phyloP scores from a whole-genome alignment of 2,797 vertebrate species.

The Corythornis leucogaster region DNA sequence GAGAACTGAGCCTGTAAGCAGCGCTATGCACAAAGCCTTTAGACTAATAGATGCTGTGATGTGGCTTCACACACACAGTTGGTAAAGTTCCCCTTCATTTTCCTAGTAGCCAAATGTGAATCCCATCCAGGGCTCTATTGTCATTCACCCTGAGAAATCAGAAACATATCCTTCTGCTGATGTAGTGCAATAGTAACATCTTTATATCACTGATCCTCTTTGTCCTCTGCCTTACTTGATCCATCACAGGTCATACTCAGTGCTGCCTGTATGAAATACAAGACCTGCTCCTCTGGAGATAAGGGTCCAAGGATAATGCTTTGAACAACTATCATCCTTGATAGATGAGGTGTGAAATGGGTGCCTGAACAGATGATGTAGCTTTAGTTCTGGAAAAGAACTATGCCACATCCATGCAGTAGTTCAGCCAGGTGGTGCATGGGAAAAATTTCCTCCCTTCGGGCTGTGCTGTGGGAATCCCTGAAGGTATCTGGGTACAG shows the following conservation, averaged over 20 bases:
- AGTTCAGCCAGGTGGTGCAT: accelerated
- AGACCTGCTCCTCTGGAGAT: neutral
- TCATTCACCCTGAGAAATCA: neutral
- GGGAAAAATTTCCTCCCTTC: neutral
- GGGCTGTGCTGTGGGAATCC: neutral
- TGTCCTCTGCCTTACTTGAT: neutral
- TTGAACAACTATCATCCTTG: accelerated
- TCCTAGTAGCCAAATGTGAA: neutral
- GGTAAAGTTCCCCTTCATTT: neutral
- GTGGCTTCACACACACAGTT: neutral
- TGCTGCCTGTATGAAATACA: neutral
- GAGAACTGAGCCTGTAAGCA: neutral
- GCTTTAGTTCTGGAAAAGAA: neutral
- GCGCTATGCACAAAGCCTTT: neutral
- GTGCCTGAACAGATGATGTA: neutral
- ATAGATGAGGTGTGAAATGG: accelerated
- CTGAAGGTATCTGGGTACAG: neutral
- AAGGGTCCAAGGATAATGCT: neutral
- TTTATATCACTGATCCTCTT: accelerated
- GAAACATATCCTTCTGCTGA: neutral
- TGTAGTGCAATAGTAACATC: neutral
- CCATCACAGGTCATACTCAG: neutral
- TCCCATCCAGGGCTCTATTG: neutral
- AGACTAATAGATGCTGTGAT: neutral
- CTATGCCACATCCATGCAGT: accelerated